A percentile compares a stretch with the other conserved stretches of the same genome.
phyloP scores from a whole-genome alignment of 2,797 vertebrate species.

The Garrulus glandarius region DNA sequence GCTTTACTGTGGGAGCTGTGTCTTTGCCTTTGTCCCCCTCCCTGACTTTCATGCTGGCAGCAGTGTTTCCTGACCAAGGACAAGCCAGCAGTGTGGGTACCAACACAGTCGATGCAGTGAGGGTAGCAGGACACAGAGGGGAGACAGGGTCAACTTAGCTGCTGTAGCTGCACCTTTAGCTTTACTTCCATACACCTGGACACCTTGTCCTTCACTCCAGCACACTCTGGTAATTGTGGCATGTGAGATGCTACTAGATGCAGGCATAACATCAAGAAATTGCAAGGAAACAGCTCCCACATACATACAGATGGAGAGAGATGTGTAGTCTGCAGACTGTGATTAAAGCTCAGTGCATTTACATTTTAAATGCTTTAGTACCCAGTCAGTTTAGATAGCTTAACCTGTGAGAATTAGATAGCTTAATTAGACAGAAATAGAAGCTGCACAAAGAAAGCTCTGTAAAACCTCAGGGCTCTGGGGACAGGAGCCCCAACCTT shows the following conservation, averaged over 20 bases:
- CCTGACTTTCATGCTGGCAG: neutral
- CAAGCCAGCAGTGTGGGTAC: neutral
- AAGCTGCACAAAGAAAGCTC: slow-evolving; percentile 1
- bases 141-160: neutral
- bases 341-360: neutral
- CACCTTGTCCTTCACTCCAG: neutral
- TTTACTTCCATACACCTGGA: rapidly evolving
- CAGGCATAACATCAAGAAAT: neutral
- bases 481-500: neutral
- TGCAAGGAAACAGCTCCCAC: neutral
- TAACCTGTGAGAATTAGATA: slow-evolving; percentile 43
- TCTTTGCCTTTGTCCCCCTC: neutral
- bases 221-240: neutral
- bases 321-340: neutral
- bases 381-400: slow-evolving; percentile 28
- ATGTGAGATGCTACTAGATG: neutral
- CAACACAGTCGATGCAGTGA: rapidly evolving
- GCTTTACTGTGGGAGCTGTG: neutral
- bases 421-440: slow-evolving; percentile 53
- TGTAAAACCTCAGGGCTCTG: slow-evolving; percentile 13
- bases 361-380: slow-evolving; percentile 20
- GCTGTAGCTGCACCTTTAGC: neutral
- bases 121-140: neutral
- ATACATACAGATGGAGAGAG: neutral
- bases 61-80: neutral